Evolutionary conservation across 2,888 invertebrate genomes (phyloP).

Genomic region (Slavum lentiscoides): DNA sequence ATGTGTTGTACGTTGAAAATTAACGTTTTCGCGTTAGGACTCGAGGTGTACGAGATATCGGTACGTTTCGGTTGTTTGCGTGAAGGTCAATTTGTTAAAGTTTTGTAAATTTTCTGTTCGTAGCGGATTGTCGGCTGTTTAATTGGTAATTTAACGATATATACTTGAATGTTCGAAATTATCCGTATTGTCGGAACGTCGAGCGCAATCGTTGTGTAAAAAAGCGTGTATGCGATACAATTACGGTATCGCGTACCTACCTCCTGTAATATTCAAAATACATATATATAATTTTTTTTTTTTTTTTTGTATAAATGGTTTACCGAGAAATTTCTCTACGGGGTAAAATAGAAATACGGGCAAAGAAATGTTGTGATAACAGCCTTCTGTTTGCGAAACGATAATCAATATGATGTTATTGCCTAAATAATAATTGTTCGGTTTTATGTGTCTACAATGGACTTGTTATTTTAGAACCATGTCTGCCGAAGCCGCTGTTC

Average conservation of each 20-base stretch:
- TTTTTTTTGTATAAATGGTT: background rate
- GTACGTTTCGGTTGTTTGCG: background rate
- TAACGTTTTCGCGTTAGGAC: too few relatives aligned
- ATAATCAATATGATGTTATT: background rate
- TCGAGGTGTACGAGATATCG: background rate
- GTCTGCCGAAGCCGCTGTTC: slow-evolving; percentile 32
- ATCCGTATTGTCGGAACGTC: background rate
- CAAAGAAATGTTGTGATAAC: background rate
- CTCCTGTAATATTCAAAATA: too few relatives aligned
- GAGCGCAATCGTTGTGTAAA: too few relatives aligned
- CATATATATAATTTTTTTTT: too few relatives aligned
- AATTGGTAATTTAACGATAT: background rate
- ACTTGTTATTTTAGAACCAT: slow-evolving; percentile 13
- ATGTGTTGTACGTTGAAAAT: background rate
- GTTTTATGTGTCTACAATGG: background rate
- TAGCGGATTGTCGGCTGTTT: background rate
- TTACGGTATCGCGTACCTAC: too few relatives aligned
- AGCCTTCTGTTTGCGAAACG: too few relatives aligned
- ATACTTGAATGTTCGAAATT: too few relatives aligned
- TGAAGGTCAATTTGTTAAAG: slow-evolving; percentile 31
- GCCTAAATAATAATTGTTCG: background rate
- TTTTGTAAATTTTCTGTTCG: background rate
- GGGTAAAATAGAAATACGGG: background rate
- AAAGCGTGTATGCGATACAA: too few relatives aligned
- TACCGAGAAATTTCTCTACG: background rate